These are phyloP conservation scores for Sisyra terminalis DNA, from an alignment of 2,888 invertebrate genomes.

Conservation along the genomic window DNA sequence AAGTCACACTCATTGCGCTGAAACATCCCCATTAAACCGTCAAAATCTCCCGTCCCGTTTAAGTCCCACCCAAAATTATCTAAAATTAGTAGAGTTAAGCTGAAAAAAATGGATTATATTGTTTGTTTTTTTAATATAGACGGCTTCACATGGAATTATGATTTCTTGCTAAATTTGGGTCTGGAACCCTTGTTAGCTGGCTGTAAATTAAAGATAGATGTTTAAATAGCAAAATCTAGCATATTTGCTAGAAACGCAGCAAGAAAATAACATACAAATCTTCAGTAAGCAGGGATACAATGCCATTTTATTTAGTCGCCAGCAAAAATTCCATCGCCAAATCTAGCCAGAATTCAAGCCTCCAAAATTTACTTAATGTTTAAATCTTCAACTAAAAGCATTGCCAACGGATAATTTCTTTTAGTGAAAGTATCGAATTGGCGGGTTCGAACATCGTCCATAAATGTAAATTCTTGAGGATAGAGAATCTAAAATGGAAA, in stretches of 20 bases:
- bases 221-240: no score
- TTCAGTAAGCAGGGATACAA: no score
- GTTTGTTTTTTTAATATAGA: not conserved
- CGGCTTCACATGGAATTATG: no score
- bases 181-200: no score
- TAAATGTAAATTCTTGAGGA: constrained; percentile 10
- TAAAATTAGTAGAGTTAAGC: not conserved
- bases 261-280: no score
- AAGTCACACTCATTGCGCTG: constrained; percentile 36
- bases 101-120: not conserved
- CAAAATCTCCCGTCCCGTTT: constrained; percentile 39
- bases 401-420: constrained; percentile 24
- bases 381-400: constrained; percentile 23
- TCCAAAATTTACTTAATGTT: constrained; percentile 27
- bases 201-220: no score
- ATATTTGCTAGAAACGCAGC: no score
- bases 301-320: no score
- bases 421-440: constrained; percentile 29
- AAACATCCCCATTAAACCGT: constrained; percentile 36
- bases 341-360: not conserved
- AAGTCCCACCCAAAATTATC: constrained; percentile 35
- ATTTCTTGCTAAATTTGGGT: no score
- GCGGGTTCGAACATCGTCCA: constrained; percentile 21
- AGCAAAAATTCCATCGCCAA: not conserved
- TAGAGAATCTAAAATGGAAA: constrained; percentile 1